Evolutionary conservation across 2,113 vertebrate genomes (phyloP), one percentile per base, ranked within the genome.

Genomic region (Taxidea taxus): DNA sequence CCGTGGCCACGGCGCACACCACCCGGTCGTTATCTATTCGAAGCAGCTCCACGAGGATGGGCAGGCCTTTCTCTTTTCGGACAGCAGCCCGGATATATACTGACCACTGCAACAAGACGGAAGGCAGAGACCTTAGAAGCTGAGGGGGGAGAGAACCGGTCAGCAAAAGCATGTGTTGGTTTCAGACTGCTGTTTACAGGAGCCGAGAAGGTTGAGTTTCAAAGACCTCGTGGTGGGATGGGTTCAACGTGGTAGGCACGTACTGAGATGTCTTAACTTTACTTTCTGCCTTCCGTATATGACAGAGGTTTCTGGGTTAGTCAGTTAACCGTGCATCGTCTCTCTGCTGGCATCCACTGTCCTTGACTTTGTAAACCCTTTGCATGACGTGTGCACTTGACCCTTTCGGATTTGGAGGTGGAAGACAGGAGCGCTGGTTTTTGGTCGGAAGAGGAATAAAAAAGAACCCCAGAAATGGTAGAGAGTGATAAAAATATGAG

Each of bases 1-100:
- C 99, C 1, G 99, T 99, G 97, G 99, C 99, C 75, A 99, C 99
- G 2, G 99, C 99, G 91, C 99, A 99, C 77, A 99, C 99, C 97
- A 99, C 99, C 21, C 99, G 99, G 98, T 99, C 99, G 14, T 99
- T 99, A 99, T 99, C 99, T 99, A 99, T 99, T 97, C 99, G 99
- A 95, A 99, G 99, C 96, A 99, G 98, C 94, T 99, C 99, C 98
- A 99, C 99, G 27, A 99, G 97, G 89, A 99, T 99, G 2, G 99
- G 99, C 97, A 99, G 99, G 96, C 99, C 99, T 98, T 99, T 99
- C 97, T 99, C 99, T 91, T 99, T 99, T 72, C 99, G 99, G 94
- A 99, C 99, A 2, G 99, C 99, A 31, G 99, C 99, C 1, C 99
- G 99, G 96, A 99, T 99, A 91, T 99, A 99, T 91, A 99, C 99